A percentile compares a stretch with the other conserved stretches of the same genome.
phyloP scores from a whole-genome alignment of 2,888 invertebrate species.

The Blastobasis lacticolella region DNA sequence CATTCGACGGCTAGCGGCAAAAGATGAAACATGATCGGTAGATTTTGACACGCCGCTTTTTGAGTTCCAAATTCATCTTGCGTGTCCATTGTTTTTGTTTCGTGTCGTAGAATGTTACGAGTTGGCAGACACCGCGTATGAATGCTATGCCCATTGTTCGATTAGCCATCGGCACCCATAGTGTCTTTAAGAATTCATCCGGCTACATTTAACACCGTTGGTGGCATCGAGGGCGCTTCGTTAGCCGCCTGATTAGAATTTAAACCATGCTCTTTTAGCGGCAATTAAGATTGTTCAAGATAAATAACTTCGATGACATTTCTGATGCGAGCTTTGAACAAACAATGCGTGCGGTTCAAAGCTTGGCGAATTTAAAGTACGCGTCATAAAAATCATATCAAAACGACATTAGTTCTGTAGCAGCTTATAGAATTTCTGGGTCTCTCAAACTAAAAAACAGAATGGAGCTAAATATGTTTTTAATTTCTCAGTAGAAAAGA shows the following conservation, averaged over 20 bases:
- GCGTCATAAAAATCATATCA: too few species aligned
- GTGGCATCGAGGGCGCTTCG: slow-evolving; percentile 63
- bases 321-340: too few species aligned
- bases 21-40: slow-evolving; percentile 37
- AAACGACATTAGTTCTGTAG: too few species aligned
- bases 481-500: too few species aligned
- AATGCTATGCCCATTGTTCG: slow-evolving; percentile 57
- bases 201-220: slow-evolving; percentile 64
- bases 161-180: slow-evolving; percentile 47
- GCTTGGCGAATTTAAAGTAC: too few species aligned
- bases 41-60: slow-evolving; percentile 39
- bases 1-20: slow-evolving; percentile 21
- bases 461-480: too few species aligned
- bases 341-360: too few species aligned
- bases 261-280: slow-evolving; percentile 55
- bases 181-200: slow-evolving; percentile 43
- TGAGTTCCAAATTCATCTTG: slow-evolving; percentile 43
- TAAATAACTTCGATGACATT: too few species aligned
- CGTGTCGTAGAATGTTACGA: slow-evolving; percentile 48
- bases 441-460: too few species aligned
- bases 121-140: slow-evolving; percentile 22
- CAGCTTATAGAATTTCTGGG: too few species aligned
- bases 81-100: slow-evolving; percentile 42
- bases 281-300: slow-evolving; percentile 66
- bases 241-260: slow-evolving; percentile 49